Evolutionary conservation across 2,113 vertebrate species (phyloP).

Genomic region (Urocitellus parryii): DNA sequence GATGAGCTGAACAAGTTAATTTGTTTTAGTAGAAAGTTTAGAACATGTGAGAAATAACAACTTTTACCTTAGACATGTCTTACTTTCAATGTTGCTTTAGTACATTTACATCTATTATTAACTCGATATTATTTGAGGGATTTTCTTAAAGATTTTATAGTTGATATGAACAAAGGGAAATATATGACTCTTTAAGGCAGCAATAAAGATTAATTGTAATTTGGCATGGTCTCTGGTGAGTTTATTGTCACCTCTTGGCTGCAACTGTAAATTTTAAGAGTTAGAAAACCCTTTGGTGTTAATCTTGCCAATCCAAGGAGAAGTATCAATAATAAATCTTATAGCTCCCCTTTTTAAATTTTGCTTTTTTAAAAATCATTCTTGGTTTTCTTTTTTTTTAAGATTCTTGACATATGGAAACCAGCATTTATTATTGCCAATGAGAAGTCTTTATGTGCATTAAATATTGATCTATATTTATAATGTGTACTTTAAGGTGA

Average conservation of each 20-base stretch:
- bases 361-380: background rate
- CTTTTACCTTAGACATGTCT: background rate
- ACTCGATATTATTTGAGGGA: background rate
- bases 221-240: background rate
- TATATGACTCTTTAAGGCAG: background rate
- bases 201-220: background rate
- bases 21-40: background rate
- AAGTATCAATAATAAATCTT: background rate
- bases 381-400: background rate
- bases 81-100: background rate
- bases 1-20: background rate
- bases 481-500: background rate
- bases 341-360: background rate
- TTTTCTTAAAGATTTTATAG: background rate
- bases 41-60: background rate
- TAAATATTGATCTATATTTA: background rate
- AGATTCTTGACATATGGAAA: background rate
- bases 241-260: background rate
- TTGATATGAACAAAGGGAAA: background rate
- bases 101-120: background rate
- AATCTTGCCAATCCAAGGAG: background rate
- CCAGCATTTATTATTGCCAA: background rate
- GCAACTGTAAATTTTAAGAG: background rate
- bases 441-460: background rate
- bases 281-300: background rate